These are phyloP conservation scores for Phymatocera aterrima DNA, from an alignment of 2,888 invertebrate genomes.

Conservation along the genomic window DNA sequence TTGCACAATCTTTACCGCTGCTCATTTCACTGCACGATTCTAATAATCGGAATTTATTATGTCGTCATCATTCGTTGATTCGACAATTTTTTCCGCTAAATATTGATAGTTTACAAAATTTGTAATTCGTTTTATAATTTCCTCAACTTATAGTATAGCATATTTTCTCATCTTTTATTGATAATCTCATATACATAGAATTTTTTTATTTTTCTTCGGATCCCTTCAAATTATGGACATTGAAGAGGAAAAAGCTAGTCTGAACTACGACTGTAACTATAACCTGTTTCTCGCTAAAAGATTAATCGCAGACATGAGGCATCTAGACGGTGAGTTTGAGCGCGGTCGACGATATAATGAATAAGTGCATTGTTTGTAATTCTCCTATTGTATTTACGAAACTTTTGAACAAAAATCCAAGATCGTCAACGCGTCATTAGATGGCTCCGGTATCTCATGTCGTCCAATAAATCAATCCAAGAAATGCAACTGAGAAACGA, in stretches of 20 bases:
- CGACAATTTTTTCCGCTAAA: no score
- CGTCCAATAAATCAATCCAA: conserved; percentile 72
- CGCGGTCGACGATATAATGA: neutral
- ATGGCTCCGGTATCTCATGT: conserved; percentile 77
- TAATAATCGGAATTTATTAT: no score
- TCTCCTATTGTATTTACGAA: neutral
- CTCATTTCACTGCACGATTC: no score
- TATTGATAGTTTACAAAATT: no score
- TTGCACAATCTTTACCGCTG: no score
- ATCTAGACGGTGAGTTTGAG: conserved; percentile 61
- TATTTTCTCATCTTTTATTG: no score
- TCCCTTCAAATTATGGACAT: conserved; percentile 31
- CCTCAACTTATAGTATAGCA: no score
- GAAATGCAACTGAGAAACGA: conserved; percentile 78
- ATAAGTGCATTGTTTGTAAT: neutral
- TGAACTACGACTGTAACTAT: conserved; percentile 76
- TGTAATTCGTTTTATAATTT: no score
- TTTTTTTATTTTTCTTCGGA: no score
- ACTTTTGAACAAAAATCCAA: no score
- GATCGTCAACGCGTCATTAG: conserved; percentile 75
- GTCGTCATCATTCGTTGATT: no score
- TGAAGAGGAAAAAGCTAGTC: conserved; percentile 55
- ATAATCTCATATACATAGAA: no score
- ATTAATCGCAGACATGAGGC: conserved; percentile 72
- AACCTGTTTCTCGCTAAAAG: conserved; percentile 76